Base-by-base conservation (phyloP, 1,140 invertebrate genomes). In the Hyles vespertilio region DNA sequence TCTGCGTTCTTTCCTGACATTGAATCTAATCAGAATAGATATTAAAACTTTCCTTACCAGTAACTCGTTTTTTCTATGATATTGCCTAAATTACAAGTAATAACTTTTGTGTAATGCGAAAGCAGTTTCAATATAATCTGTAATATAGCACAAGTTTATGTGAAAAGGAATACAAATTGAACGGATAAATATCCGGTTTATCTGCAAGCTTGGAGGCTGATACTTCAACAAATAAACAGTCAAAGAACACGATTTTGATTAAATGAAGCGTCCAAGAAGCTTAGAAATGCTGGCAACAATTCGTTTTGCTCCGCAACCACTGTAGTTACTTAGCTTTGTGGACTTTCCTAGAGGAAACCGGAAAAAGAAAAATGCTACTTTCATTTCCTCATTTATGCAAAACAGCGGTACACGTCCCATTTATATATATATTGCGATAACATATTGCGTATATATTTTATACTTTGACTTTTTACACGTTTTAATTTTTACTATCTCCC, bases 11-110 rank as follows among this genome's bases (percentile, higher is more conserved):
- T 86, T 79, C 80, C 82, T 89, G 83, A 86, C 86, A 84, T 81
- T 81, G 82, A 89, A 89, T 87, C 84, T 84, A 89, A 89, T 89
- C 81, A 79, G 84, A 86, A 89, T 84, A 81, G 81, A 87, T 89
- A 89, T 87, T 89, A 89, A 86, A 89, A 87, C 76, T 85, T 81
- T 74, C 61, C 75, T 75, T 83, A 81, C 77, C 77, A 72, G 72
- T 62, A 62, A 73, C 63, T 71, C 63, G 61, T 67, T 73, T 58
- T 52, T 63, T 55, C 55, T 40, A 55, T 50, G 54, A 63, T 61
- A 63, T 65, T 71, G 58, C 43, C 45, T 12, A 69, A 57, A 61
- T 61, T 59, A 54, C 5, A 40, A 1, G 36, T 40, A 40, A 40
- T 40, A 40, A 40, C 36, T 40, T 40, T 40, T 40, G 8, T 40